A percentile compares a stretch with the other conserved stretches of the same genome.
phyloP scores from a whole-genome alignment of 2,113 vertebrate genomes.

The Pholis gunnellus region DNA sequence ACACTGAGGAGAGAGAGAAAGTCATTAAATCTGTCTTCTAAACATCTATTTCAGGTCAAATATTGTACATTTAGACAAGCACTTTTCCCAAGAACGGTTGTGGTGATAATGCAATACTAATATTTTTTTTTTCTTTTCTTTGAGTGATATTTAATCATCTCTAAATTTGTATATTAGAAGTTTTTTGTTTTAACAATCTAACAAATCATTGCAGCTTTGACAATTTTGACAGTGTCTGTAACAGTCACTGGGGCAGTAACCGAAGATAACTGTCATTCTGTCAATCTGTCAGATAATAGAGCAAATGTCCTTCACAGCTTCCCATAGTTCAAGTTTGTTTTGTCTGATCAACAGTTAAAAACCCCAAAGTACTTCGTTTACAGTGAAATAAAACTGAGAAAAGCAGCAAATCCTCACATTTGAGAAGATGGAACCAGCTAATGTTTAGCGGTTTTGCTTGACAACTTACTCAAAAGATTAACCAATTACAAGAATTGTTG shows the following conservation, averaged over 20 bases:
- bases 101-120: not conserved
- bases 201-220: not conserved
- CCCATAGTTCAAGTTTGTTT: not conserved
- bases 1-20: slow-evolving; percentile 15
- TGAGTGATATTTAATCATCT: not conserved
- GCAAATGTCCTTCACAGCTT: not conserved
- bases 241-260: not conserved
- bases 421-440: not conserved
- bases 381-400: not conserved
- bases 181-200: not conserved
- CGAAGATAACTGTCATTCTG: not conserved
- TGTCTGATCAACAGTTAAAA: not conserved
- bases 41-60: not conserved
- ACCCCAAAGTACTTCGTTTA: not conserved
- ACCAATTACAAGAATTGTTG: not conserved
- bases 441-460: not conserved
- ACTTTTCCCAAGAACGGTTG: not conserved
- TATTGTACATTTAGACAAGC: not conserved
- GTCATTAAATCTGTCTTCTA: slow-evolving; percentile 29
- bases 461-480: not conserved
- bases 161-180: not conserved
- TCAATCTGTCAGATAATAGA: not conserved
- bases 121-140: not conserved
- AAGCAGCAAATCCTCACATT: not conserved
- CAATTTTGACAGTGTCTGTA: not conserved